phyloP scores from a whole-genome alignment of 1,140 invertebrate genomes.

The Tetraneura akinire region DNA sequence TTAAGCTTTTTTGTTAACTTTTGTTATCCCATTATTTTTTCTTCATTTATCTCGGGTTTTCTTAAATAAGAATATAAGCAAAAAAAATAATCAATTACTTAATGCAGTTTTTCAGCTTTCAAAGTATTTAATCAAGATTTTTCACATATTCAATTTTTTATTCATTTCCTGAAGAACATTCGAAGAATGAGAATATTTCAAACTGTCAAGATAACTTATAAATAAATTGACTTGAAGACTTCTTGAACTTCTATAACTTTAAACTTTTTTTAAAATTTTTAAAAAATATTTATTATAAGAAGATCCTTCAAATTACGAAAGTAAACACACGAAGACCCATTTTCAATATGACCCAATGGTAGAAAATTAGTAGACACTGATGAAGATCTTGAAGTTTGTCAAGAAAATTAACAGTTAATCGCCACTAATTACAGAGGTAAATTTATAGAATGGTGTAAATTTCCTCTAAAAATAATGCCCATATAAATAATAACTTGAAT shows the following conservation, averaged over 20 bases:
- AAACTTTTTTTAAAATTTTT: slow-evolving; percentile 12
- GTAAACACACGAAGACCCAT: slow-evolving; percentile 45
- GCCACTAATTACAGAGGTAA: slow-evolving; percentile 49
- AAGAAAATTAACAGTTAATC: slow-evolving; percentile 49
- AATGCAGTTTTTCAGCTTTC: slow-evolving; percentile 51
- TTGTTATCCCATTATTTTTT: slow-evolving; percentile 43
- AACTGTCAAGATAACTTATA: slow-evolving; percentile 47
- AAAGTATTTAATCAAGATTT: slow-evolving; percentile 50
- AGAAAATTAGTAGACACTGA: slow-evolving; percentile 50
- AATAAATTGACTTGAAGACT: slow-evolving; percentile 49
- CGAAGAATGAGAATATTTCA: slow-evolving; percentile 47
- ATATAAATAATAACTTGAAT: slow-evolving; percentile 5
- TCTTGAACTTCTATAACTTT: slow-evolving; percentile 40
- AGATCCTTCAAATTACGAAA: slow-evolving; percentile 48
- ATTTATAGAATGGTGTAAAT: slow-evolving; percentile 49
- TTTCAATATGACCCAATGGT: slow-evolving; percentile 41
- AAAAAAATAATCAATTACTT: slow-evolving; percentile 48
- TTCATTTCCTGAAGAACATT: slow-evolving; percentile 50
- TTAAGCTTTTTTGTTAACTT: slow-evolving; percentile 36
- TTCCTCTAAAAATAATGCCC: slow-evolving; percentile 46
- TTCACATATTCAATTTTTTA: slow-evolving; percentile 51
- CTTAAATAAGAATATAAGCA: slow-evolving; percentile 16
- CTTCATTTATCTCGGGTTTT: slow-evolving; percentile 47
- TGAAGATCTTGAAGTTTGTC: slow-evolving; percentile 51
- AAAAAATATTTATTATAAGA: slow-evolving; percentile 27